Evolutionary conservation across 2,888 invertebrate genomes (phyloP).

Genomic region (Leptarthrus brevirostris): DNA sequence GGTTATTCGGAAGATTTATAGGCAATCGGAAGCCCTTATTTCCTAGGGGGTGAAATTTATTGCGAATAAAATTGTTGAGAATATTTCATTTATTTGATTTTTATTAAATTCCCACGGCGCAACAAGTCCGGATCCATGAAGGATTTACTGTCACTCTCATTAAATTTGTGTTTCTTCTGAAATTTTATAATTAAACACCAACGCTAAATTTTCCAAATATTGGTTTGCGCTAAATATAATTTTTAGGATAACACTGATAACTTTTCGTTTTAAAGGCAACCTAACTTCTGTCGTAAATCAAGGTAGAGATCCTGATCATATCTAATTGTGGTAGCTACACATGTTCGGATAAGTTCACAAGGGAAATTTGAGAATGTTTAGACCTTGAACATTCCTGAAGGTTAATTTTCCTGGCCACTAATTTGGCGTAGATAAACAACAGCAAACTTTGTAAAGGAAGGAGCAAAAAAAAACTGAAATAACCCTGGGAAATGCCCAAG

Average conservation of each 20-base stretch:
- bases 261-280: too few relatives aligned
- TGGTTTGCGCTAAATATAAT: too few relatives aligned
- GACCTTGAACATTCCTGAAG: neutral
- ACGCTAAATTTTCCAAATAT: too few relatives aligned
- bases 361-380: neutral
- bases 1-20: neutral
- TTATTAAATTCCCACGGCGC: neutral
- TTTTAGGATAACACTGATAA: too few relatives aligned
- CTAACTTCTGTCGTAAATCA: neutral
- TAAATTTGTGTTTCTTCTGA: neutral
- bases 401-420: slow-evolving; percentile 22
- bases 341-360: neutral
- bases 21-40: neutral
- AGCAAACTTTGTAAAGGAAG: neutral
- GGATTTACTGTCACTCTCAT: neutral
- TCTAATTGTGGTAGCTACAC: neutral
- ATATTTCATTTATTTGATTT: neutral
- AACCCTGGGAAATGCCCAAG: slow-evolving; percentile 3
- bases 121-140: neutral
- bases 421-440: slow-evolving; percentile 27
- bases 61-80: neutral
- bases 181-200: too few relatives aligned
- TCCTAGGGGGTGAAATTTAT: neutral
- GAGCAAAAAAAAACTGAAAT: neutral
- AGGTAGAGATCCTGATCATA: neutral